These are phyloP conservation scores for Bugulina stolonifera DNA, from an alignment of 2,888 invertebrate genomes.

Conservation along the genomic window DNA sequence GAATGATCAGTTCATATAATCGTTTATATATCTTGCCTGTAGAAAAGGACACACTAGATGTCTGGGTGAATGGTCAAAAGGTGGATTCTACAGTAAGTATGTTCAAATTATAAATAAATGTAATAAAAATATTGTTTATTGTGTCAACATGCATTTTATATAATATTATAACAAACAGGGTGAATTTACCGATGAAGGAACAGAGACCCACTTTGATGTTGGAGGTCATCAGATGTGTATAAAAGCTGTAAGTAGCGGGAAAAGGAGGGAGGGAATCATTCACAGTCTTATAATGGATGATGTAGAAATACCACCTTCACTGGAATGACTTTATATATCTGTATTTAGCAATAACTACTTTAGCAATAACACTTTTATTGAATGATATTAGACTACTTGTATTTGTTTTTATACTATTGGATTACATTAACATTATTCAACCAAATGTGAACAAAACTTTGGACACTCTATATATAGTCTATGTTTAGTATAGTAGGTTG, in stretches of 20 bases:
- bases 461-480: too few relatives aligned
- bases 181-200: conserved; percentile 76
- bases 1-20: too few relatives aligned
- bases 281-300: conserved; percentile 60
- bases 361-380: too few relatives aligned
- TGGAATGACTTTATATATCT: conserved; percentile 9
- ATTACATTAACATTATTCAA: too few relatives aligned
- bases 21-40: too few relatives aligned
- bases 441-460: too few relatives aligned
- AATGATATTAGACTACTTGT: too few relatives aligned
- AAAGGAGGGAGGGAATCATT: conserved; percentile 60
- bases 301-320: conserved; percentile 33
- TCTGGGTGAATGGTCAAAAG: conserved; percentile 70
- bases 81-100: conserved; percentile 62
- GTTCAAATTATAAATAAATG: background rate
- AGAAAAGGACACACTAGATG: conserved; percentile 71
- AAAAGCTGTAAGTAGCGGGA: conserved; percentile 59
- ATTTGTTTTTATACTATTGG: too few relatives aligned
- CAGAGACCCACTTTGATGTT: conserved; percentile 71
- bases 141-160: background rate
- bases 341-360: too few relatives aligned
- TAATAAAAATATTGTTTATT: background rate
- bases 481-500: too few relatives aligned
- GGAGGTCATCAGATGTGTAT: conserved; percentile 57
- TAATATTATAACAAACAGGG: conserved; percentile 61